Conservation (phyloP, 1,140 invertebrate species). For the Panulirus ornatus region DNA sequence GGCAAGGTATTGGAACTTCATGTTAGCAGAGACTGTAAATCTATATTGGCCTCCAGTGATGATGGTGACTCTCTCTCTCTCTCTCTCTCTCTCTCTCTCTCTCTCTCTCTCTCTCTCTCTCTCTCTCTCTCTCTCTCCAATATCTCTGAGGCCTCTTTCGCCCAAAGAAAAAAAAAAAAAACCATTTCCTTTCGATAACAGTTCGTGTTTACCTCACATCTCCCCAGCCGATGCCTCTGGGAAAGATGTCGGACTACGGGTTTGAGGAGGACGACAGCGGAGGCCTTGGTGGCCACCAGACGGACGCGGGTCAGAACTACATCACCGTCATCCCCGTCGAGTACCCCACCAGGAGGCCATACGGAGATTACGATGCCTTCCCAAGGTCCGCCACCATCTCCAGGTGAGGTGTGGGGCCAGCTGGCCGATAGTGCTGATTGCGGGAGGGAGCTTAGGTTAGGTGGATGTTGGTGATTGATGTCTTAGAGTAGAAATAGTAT, state of each 20-base stretch:
- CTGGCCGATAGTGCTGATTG: background rate
- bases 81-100: too few relatives aligned
- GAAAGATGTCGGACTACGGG: slow-evolving; percentile 74
- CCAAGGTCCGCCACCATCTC: slow-evolving; percentile 68
- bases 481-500: background rate
- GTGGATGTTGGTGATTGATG: background rate
- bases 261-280: slow-evolving; percentile 74
- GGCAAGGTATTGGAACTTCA: too few relatives aligned
- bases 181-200: too few relatives aligned
- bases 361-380: slow-evolving; percentile 74
- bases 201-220: too few relatives aligned
- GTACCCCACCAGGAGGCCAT: slow-evolving; percentile 71
- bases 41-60: too few relatives aligned
- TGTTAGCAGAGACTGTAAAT: too few relatives aligned
- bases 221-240: slow-evolving; percentile 68
- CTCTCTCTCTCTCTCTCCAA: too few relatives aligned
- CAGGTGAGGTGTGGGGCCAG: slow-evolving; percentile 18
- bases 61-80: too few relatives aligned
- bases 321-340: slow-evolving; percentile 76
- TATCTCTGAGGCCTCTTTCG: too few relatives aligned
- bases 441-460: background rate
- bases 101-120: too few relatives aligned
- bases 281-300: slow-evolving; percentile 72
- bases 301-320: slow-evolving; percentile 75
- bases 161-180: too few relatives aligned